phyloP scores from a whole-genome alignment of 1,140 invertebrate species.

The Drosophila sulfurigaster region DNA sequence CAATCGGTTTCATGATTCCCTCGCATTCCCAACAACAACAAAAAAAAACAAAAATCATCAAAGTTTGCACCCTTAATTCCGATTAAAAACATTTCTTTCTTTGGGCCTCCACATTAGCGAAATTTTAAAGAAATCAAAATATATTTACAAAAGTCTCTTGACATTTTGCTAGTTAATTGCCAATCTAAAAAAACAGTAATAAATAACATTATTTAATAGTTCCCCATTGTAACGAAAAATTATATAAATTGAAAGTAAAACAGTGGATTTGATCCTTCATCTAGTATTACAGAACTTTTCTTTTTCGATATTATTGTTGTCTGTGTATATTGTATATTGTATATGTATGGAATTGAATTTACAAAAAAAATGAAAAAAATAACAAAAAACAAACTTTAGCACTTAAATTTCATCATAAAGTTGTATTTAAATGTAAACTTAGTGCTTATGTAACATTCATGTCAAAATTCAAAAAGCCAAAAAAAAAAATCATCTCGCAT shows the following conservation, averaged over 20 bases:
- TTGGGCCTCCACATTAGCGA: slow-evolving; percentile 41
- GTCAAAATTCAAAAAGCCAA: slow-evolving; percentile 9
- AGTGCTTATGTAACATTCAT: slow-evolving; percentile 39
- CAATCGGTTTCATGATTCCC: slow-evolving; percentile 33
- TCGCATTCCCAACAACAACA: not conserved
- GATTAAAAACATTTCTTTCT: not conserved
- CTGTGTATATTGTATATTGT: slow-evolving; percentile 69
- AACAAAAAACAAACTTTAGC: slow-evolving; percentile 28
- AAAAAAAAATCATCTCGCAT: not conserved
- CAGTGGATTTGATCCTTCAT: slow-evolving; percentile 85
- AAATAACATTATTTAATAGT: slow-evolving; percentile 42
- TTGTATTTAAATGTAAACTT: slow-evolving; percentile 41
- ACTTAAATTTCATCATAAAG: slow-evolving; percentile 29
- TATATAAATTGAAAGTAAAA: slow-evolving; percentile 84
- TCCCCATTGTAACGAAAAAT: slow-evolving; percentile 68
- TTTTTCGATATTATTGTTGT: slow-evolving; percentile 73
- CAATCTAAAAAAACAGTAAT: slow-evolving; percentile 1
- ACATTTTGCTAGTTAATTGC: slow-evolving; percentile 50
- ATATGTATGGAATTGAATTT: slow-evolving; percentile 65
- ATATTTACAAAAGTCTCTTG: slow-evolving; percentile 13
- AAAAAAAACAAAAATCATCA: not conserved
- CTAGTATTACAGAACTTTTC: slow-evolving; percentile 72
- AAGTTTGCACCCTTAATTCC: slow-evolving; percentile 8
- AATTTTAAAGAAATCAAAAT: slow-evolving; percentile 30
- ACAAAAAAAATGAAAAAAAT: slow-evolving; percentile 17